These are phyloP conservation scores for Cephus rjabovi DNA, from an alignment of 2,888 invertebrate genomes.

Conservation along the genomic window DNA sequence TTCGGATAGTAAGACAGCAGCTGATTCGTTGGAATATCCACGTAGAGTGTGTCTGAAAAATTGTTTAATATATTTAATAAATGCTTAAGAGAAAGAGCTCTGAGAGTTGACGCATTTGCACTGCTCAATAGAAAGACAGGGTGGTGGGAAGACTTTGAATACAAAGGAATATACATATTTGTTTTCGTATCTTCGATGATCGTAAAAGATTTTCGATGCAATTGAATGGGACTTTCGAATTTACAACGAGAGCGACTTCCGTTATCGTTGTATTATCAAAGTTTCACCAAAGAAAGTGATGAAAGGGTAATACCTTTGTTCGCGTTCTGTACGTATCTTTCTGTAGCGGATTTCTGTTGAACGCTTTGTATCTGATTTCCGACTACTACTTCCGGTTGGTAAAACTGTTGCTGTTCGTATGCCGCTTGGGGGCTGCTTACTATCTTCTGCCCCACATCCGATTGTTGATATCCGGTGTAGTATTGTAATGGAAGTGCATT, in stretches of 20 bases:
- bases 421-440: slow-evolving; percentile 18
- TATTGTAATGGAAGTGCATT: slow-evolving; percentile 29
- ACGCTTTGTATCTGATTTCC: slow-evolving; percentile 53
- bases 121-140: not conserved
- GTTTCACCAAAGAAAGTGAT: not conserved
- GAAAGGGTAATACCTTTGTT: slow-evolving; percentile 41
- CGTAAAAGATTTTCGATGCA: not conserved
- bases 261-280: not conserved
- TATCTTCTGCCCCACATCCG: slow-evolving; percentile 30
- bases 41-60: slow-evolving; percentile 47
- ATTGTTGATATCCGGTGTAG: slow-evolving; percentile 35
- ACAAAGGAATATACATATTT: not conserved
- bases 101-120: not conserved
- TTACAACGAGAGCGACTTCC: not conserved
- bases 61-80: not conserved
- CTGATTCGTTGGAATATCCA: slow-evolving; percentile 55
- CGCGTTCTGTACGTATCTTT: slow-evolving; percentile 44
- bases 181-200: not conserved
- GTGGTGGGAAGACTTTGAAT: not conserved
- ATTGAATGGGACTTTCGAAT: not conserved
- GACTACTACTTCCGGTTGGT: slow-evolving; percentile 52
- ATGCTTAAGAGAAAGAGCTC: not conserved
- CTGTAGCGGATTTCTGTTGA: slow-evolving; percentile 48
- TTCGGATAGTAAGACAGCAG: slow-evolving; percentile 54
- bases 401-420: slow-evolving; percentile 42